These are phyloP conservation scores for Bombus impatiens DNA, from an alignment of 1,140 invertebrate species.

Conservation along the genomic window DNA sequence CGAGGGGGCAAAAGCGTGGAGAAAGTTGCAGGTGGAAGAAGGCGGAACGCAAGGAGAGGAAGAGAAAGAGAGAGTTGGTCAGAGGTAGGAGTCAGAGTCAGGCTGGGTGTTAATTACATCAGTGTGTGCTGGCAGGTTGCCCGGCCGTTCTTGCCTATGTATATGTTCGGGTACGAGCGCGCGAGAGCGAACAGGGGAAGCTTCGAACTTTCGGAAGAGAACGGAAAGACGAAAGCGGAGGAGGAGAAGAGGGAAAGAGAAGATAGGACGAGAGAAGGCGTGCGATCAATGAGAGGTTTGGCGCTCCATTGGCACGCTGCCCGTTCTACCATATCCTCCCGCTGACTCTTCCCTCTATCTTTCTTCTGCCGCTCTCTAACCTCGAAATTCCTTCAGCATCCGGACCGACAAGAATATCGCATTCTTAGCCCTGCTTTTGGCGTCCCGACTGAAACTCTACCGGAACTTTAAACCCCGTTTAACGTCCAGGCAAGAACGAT, in stretches of 20 bases:
- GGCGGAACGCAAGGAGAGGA: background rate
- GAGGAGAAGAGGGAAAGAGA: conserved; percentile 16
- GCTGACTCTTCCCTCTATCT: conserved; percentile 11
- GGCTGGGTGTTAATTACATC: conserved; percentile 74
- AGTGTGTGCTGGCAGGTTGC: conserved; percentile 72
- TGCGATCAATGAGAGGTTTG: conserved; percentile 63
- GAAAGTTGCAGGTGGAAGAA: background rate
- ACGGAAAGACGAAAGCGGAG: conserved; percentile 3
- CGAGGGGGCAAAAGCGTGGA: background rate
- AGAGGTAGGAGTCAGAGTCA: conserved; percentile 52
- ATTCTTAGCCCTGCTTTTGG: conserved; percentile 48
- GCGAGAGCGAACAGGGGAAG: conserved; percentile 13
- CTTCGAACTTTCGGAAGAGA: background rate
- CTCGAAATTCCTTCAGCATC: conserved; percentile 60
- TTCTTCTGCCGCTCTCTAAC: conserved; percentile 25
- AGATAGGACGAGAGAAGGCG: conserved; percentile 24
- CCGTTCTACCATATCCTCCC: conserved; percentile 39
- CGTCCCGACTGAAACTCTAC: conserved; percentile 31
- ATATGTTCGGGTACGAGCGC: background rate
- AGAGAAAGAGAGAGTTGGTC: conserved; percentile 15
- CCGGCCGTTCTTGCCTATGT: conserved; percentile 35
- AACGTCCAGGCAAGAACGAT: conserved; percentile 35
- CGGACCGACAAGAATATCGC: conserved; percentile 54
- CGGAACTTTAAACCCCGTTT: conserved; percentile 44
- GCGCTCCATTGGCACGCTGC: conserved; percentile 65